A percentile compares a stretch with the other conserved stretches of the same genome.
These are phyloP conservation scores for Platichthys stellatus DNA, from an alignment of 2,113 vertebrate species.

Conservation along the genomic window DNA sequence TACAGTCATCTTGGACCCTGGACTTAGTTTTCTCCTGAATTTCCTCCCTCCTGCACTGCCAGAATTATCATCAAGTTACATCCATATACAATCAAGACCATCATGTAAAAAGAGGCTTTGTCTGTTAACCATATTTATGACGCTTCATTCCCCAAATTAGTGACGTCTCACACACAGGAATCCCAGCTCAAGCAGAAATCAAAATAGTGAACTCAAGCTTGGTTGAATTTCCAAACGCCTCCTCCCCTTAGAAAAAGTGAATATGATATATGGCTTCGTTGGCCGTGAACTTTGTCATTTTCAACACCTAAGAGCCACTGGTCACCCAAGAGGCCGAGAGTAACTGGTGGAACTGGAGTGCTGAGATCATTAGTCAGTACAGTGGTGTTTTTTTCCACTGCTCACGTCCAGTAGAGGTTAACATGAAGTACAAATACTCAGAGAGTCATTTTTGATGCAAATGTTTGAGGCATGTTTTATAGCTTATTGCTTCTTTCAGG, in stretches of 20 bases:
- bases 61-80: neutral
- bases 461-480: constrained; percentile 24
- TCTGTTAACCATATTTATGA: neutral
- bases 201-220: neutral
- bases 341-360: constrained; percentile 36
- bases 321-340: constrained; percentile 23
- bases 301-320: constrained; percentile 36
- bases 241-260: constrained; percentile 26
- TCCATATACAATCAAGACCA: neutral
- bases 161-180: neutral
- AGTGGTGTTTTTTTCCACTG: neutral
- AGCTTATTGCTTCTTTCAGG: constrained; percentile 24
- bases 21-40: constrained; percentile 10
- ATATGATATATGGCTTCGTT: constrained; percentile 43
- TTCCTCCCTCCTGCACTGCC: neutral
- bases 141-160: neutral
- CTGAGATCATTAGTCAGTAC: constrained; percentile 33
- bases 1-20: constrained; percentile 46
- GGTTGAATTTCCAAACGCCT: constrained; percentile 19
- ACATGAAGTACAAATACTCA: neutral
- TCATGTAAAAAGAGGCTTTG: neutral
- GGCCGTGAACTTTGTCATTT: constrained; percentile 64
- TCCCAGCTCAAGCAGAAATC: neutral
- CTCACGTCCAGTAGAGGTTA: constrained; percentile 11
- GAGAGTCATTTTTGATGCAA: neutral